phyloP scores from a whole-genome alignment of 2,113 vertebrate species.

The Apistogramma diplotaenia region DNA sequence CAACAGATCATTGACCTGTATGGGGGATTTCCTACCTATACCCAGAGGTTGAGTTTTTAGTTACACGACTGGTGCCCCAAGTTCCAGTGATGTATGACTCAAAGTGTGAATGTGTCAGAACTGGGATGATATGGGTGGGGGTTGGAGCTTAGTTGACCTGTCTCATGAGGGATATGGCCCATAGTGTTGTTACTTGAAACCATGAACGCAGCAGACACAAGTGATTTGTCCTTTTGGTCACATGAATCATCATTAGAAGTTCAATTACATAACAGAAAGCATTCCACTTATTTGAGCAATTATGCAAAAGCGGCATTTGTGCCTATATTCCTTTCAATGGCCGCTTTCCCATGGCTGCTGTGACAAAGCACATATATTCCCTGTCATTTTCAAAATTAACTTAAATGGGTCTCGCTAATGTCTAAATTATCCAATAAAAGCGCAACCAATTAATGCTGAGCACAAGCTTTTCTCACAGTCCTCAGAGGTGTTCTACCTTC shows the following conservation, averaged over 20 bases:
- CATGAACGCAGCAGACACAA: constrained; percentile 47
- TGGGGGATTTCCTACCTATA: constrained; percentile 56
- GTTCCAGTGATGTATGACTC: constrained; percentile 68
- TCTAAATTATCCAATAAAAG: constrained; percentile 79
- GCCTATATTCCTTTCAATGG: constrained; percentile 7
- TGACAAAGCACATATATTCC: constrained; percentile 64
- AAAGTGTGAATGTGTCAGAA: constrained; percentile 61
- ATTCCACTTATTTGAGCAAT: constrained; percentile 46
- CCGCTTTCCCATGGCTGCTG: constrained; percentile 61
- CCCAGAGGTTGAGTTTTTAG: constrained; percentile 68
- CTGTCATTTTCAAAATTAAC: constrained; percentile 75
- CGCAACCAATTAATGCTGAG: constrained; percentile 63
- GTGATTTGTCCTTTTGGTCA: constrained; percentile 60
- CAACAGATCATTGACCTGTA: constrained; percentile 46
- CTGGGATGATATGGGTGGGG: constrained; percentile 66
- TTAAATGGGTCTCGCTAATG: constrained; percentile 70
- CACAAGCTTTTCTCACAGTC: constrained; percentile 64
- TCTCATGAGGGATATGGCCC: constrained; percentile 65
- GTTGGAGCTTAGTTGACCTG: constrained; percentile 54
- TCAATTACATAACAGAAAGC: constrained; percentile 50
- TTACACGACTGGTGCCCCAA: constrained; percentile 69
- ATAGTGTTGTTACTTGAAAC: constrained; percentile 69
- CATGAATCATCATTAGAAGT: constrained; percentile 62
- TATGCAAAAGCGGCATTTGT: constrained; percentile 22
- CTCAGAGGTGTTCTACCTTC: constrained; percentile 69